A percentile compares a stretch with the other conserved stretches of the same genome.
phyloP scores from a whole-genome alignment of 2,113 vertebrate species.

The Zingel zingel region DNA sequence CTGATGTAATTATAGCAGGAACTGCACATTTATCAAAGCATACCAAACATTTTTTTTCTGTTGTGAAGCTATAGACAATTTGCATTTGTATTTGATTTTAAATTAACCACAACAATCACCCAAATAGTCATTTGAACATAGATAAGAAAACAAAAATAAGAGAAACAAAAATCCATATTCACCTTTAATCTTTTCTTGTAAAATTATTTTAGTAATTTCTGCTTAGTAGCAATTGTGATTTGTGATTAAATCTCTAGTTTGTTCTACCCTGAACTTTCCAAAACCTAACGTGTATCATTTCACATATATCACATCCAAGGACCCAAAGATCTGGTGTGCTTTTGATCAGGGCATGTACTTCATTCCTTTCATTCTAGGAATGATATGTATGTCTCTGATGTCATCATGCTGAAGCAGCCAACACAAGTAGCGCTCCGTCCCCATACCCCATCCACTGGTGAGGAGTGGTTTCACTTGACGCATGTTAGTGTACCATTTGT shows the following conservation, averaged over 20 bases:
- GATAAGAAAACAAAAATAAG: background rate
- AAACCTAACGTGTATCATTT: background rate
- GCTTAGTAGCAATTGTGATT: background rate
- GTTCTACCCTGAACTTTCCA: background rate
- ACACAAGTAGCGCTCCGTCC: slow-evolving; percentile 85
- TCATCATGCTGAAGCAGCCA: slow-evolving; percentile 86
- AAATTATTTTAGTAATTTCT: background rate
- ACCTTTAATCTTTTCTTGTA: background rate
- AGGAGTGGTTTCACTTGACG: slow-evolving; percentile 79
- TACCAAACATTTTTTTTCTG: too few relatives aligned
- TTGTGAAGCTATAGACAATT: background rate
- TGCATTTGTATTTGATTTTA: too few relatives aligned
- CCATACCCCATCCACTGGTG: slow-evolving; percentile 87
- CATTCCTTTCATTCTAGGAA: slow-evolving; percentile 84
- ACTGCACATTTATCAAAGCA: background rate
- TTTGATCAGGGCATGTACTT: slow-evolving; percentile 83
- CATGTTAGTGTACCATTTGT: slow-evolving; percentile 86
- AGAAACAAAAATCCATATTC: background rate
- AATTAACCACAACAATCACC: too few relatives aligned
- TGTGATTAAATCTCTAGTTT: background rate
- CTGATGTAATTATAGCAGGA: background rate
- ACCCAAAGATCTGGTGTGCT: background rate
- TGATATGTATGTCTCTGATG: slow-evolving; percentile 85
- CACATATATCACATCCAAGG: slow-evolving; percentile 1
- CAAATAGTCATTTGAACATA: too few relatives aligned